Evolutionary conservation across 2,888 invertebrate species (phyloP), one percentile per base, ranked within the genome.

Genomic region (Yponomeuta evonymella): DNA sequence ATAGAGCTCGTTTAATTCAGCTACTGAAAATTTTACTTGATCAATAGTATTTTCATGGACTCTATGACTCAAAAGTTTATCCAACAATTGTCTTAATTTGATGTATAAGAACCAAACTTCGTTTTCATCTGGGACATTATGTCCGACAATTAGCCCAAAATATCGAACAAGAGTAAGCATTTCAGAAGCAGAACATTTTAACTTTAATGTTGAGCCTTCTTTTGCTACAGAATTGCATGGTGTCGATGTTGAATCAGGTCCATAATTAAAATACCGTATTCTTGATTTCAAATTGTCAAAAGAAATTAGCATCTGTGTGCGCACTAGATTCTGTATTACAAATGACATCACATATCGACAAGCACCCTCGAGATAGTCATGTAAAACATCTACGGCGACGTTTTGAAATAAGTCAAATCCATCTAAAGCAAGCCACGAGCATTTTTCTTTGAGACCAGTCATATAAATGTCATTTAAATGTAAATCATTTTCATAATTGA

Each of bases 61-160:
- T 64, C 68, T 69, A 48, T 64, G 71, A 69, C 30, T 68, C 69
- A 70, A 33, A 33, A 72, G 64, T 68, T 64, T 73, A 70, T 70
- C 65, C 15, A 65, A 65, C 12, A 65, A 9, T 30, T 30, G 29
- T 29, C 65, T 29, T 33, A 65, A 65, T 23, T 30, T 30, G 8
- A 65, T 11, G 33, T 65, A 65, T 15, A 75, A 73, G 3, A 43
- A n/a, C 75, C 75, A 75, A 67, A 71, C 63, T 48, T 73, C 70
- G 30, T 75, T 71, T 30, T 68, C 72, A n/a, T 67, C 43, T 65
- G 75, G 75, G 2, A 75, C 70, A 69, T 71, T 65, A 12, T 71
- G 5, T 58, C 75, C 75, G 10, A 72, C 73, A 48, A 75, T 48
- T n/a, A 75, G 58, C 3, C 72, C 72, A 70, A 75, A 75, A 71